Base-by-base conservation (phyloP, 2,113 vertebrate genomes). In the Corythornis cristatus region DNA sequence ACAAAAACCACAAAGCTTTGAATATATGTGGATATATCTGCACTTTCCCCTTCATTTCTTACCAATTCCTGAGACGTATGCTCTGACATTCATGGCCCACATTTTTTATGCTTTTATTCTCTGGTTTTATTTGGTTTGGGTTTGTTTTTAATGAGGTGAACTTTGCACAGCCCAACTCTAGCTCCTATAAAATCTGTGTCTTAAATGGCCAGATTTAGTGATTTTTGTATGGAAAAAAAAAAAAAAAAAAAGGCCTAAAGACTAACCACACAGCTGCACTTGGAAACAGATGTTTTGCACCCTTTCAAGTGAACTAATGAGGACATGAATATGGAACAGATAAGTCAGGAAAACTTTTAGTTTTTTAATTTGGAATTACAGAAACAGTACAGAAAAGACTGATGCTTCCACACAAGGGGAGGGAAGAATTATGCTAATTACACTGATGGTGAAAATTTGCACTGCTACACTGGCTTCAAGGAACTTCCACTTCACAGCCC, bases 81-180 rank as follows among this genome's bases (percentile, higher is more conserved):
- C 53, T 70, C 62, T 70, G 81, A 86, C 68, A 91, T 60, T 89
- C 83, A 76, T 29, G 29, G 45, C 40, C 29, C 42, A 28, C 60
- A 28, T n/a, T 90, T 92, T 86, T 83, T 51, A 75, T 8, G 11
- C 78, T 64, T 58, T 73, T 58, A 68, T 7, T 40, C 46, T 33
- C 83, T 93, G 70, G 48, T 90, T 92, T 95, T 85, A 87, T 75
- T 95, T 88, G 85, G 35, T 89, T 91, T 94, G 88, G 83, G 77
- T 85, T 95, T 86, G 77, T 76, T 93, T 90, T 89, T 96, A 78
- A 95, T 88, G 91, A 97, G 93, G 93, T 94, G 90, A 95, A 94
- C 83, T 96, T 82, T 70, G 72, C 20, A 91, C 56, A 68, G 90
- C 83, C 92, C 94, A 66, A 78, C 37, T 90, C 83, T 17, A 46